Base-by-base conservation (phyloP, 1,140 invertebrate genomes). In the Drosophila sulfurigaster region DNA sequence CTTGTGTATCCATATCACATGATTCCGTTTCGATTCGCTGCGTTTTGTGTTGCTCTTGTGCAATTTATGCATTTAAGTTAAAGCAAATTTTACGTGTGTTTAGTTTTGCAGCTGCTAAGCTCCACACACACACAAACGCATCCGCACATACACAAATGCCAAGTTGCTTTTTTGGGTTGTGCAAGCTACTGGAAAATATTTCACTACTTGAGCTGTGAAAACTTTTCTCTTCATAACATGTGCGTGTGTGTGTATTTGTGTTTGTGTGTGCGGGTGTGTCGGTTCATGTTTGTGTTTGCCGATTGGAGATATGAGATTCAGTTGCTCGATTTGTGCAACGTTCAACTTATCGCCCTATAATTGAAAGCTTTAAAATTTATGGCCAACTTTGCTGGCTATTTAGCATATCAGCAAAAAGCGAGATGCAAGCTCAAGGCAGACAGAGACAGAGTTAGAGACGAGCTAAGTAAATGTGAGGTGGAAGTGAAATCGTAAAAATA, bases 351-450 rank as follows among this genome's bases (percentile, higher is more conserved):
- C 79, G 82, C 72, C 59, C 32, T 73, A 81, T 88, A 88, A 88
- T 88, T 88, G 80, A 88, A 83, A 70, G 80, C 85, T 81, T 89
- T 87, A 78, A 83, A 83, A 89, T 88, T 75, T 71, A 82, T 83
- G 28, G 48, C 56, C 80, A 82, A 82, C 76, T 82, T 86, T 88
- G 79, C 73, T 66, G 80, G 15, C 49, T 65, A 46, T 59, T 72
- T 54, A 52, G 67, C 49, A 69, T 76, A 71, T 57, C 71, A 52
- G 49, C 35, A 38, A 15, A n/a, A 15, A 57, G 16, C 20, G 28
- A n/a, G 7, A n/a, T 7, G n/a, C 3, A 38, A 2, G 6, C 32
- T 8, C 2, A 8, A 8, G 32, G 0, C 32, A 13, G 32, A 16
- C 38, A 13, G 7, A 13, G 11, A n/a, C 5, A 25, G 30, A 10